These are phyloP conservation scores for Microtus oregoni DNA, from an alignment of 2,113 vertebrate species.

Conservation along the genomic window DNA sequence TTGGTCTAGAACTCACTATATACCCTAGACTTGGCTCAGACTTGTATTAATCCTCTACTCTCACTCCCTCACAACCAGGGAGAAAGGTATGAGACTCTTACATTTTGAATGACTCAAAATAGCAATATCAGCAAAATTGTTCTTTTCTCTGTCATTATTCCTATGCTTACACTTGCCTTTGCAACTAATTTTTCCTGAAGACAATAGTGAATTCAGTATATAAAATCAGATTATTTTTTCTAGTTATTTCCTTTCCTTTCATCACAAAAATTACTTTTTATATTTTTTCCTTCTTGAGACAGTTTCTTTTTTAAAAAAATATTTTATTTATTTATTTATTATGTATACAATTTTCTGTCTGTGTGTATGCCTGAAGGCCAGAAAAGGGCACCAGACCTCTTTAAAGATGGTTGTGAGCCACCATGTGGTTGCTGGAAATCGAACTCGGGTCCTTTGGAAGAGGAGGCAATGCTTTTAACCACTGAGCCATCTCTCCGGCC, in stretches of 20 bases:
- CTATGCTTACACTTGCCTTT: not conserved
- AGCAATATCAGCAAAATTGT: not conserved
- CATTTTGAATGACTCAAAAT: not conserved
- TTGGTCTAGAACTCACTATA: not conserved
- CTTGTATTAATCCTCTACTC: not conserved
- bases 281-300: too few relatives aligned
- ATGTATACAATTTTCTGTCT: too few relatives aligned
- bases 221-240: not conserved
- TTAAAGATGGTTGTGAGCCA: too few relatives aligned
- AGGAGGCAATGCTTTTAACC: too few relatives aligned
- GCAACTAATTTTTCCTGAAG: not conserved
- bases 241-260: not conserved
- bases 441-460: too few relatives aligned
- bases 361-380: too few relatives aligned
- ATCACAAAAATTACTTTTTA: not conserved
- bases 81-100: not conserved
- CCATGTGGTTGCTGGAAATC: too few relatives aligned
- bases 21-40: not conserved
- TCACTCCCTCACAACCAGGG: too few relatives aligned
- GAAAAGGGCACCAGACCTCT: too few relatives aligned
- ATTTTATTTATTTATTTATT: too few relatives aligned
- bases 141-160: not conserved
- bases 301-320: too few relatives aligned
- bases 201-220: not conserved
- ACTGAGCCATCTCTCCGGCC: too few relatives aligned